phyloP scores from a whole-genome alignment of 2,888 invertebrate species.

The Polia nebulosa region DNA sequence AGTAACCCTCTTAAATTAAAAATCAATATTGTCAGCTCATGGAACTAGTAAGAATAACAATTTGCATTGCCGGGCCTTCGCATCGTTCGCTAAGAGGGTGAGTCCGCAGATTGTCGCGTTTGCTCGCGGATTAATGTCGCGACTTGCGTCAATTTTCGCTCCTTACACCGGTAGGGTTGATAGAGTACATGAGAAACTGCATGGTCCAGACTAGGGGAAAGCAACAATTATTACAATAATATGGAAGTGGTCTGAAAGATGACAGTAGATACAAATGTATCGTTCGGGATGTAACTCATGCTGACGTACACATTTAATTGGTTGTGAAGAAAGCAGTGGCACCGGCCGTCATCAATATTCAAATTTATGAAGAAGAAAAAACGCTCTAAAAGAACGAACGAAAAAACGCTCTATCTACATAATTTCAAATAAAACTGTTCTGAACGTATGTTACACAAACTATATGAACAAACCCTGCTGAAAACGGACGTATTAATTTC shows the following conservation, averaged over 20 bases:
- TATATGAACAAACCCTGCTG: not conserved
- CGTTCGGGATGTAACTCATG: too few relatives aligned
- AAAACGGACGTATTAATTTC: slow-evolving; percentile 20
- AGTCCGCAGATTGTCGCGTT: slow-evolving; percentile 68
- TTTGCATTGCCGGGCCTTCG: slow-evolving; percentile 43
- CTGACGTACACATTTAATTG: too few relatives aligned
- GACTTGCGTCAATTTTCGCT: slow-evolving; percentile 58
- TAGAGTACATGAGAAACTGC: not conserved
- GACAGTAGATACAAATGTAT: too few relatives aligned
- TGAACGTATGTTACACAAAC: not conserved
- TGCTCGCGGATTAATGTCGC: slow-evolving; percentile 59
- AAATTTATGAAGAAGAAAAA: not conserved
- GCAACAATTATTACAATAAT: not conserved
- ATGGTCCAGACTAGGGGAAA: not conserved
- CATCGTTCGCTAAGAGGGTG: slow-evolving; percentile 59
- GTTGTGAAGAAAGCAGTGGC: too few relatives aligned
- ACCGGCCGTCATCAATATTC: not conserved
- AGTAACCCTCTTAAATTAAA: slow-evolving; percentile 39
- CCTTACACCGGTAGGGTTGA: slow-evolving; percentile 47
- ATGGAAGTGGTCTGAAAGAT: too few relatives aligned
- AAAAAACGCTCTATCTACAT: not conserved
- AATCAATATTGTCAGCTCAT: slow-evolving; percentile 47
- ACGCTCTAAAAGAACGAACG: not conserved
- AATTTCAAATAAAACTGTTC: slow-evolving; percentile 3
- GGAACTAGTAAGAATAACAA: slow-evolving; percentile 49